Percentiles rank a stretch among this genome's conserved stretches.
phyloP scores from a whole-genome alignment of 2,797 vertebrate species.

The Moxostoma hubbsi region DNA sequence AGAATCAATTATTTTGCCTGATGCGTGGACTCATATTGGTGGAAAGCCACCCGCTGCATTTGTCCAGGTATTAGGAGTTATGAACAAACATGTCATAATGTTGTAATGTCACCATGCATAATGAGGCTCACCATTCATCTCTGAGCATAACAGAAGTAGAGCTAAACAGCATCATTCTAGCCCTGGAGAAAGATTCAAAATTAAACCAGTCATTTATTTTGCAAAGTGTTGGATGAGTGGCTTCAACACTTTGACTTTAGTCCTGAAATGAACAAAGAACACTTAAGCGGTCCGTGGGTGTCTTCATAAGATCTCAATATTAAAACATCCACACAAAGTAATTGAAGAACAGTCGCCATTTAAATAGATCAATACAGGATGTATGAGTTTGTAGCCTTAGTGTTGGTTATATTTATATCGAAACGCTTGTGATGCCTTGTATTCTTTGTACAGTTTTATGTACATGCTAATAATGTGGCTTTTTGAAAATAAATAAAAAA shows the following conservation, averaged over 20 bases:
- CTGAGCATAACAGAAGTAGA: constrained; percentile 18
- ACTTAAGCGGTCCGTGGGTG: constrained; percentile 1
- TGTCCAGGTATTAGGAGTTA: constrained; percentile 40
- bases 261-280: constrained; percentile 11
- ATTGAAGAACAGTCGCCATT: constrained; percentile 55
- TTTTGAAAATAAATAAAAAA: constrained; percentile 80
- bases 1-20: constrained; percentile 38
- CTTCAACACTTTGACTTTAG: constrained; percentile 7
- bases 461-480: constrained; percentile 97
- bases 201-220: constrained; percentile 10
- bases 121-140: constrained; percentile 22
- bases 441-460: constrained; percentile 99
- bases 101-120: constrained; percentile 46
- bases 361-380: constrained; percentile 68
- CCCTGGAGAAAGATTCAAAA: constrained; percentile 34
- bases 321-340: constrained; percentile 21
- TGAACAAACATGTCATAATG: constrained; percentile 46
- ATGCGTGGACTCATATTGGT: constrained; percentile 43
- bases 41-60: constrained; percentile 20
- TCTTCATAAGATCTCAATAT: constrained; percentile 18
- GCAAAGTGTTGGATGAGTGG: not conserved
- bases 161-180: constrained; percentile 34
- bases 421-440: constrained; percentile 92
- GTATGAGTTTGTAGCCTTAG: constrained; percentile 79
- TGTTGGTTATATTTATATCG: constrained; percentile 93